Evolutionary conservation across 2,113 vertebrate genomes (phyloP).

Genomic region (Rhinolophus sinicus): DNA sequence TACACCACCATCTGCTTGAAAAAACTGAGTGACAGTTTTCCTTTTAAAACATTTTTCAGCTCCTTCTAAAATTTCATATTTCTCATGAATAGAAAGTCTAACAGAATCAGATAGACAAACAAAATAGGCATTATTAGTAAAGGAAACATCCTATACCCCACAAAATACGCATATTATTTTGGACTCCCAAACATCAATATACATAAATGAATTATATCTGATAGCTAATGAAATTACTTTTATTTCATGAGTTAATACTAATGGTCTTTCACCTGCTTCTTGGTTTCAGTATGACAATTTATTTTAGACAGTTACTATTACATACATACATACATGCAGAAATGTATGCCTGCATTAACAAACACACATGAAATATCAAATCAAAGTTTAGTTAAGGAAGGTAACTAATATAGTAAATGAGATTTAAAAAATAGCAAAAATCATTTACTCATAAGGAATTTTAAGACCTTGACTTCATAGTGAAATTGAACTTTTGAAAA

Average conservation of each 20-base stretch:
- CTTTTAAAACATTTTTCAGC: slow-evolving; percentile 2
- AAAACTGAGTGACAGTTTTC: neutral
- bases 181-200: neutral
- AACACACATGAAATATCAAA: neutral
- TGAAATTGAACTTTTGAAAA: slow-evolving; percentile 60
- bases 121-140: neutral
- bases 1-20: neutral
- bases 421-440: slow-evolving; percentile 35
- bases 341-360: neutral
- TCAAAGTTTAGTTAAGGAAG: slow-evolving; percentile 24
- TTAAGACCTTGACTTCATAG: slow-evolving; percentile 61
- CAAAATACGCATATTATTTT: neutral
- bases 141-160: neutral
- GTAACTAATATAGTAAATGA: slow-evolving; percentile 35
- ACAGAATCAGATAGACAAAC: neutral
- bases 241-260: neutral
- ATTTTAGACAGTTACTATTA: neutral
- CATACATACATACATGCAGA: neutral
- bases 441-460: slow-evolving; percentile 50
- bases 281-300: neutral
- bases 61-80: neutral
- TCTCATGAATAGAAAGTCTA: neutral
- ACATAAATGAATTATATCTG: neutral
- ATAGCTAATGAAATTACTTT: slow-evolving; percentile 11
- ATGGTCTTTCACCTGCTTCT: neutral